These are phyloP conservation scores for Parasteatoda lunata DNA, from an alignment of 2,888 invertebrate genomes.

Conservation along the genomic window DNA sequence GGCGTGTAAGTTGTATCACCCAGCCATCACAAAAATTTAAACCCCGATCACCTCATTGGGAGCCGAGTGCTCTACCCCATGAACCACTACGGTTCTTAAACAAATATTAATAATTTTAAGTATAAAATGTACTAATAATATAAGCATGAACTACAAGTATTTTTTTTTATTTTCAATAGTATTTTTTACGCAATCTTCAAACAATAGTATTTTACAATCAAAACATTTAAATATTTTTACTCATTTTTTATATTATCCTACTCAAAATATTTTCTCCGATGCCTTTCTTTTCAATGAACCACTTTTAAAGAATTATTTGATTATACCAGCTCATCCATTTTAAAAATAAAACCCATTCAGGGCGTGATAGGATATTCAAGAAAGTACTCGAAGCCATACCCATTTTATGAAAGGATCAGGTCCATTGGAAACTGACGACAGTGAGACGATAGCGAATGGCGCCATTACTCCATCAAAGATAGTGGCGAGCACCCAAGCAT, in stretches of 20 bases:
- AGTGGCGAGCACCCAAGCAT: conserved; percentile 39
- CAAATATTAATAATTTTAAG: no score
- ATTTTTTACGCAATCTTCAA: neutral
- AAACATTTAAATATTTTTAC: neutral
- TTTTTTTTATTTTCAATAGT: no score
- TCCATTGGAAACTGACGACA: neutral
- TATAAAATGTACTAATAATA: no score
- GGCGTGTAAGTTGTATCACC: no score
- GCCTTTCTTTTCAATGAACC: neutral
- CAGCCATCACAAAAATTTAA: no score
- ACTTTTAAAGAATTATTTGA: neutral
- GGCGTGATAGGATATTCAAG: neutral
- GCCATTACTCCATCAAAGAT: conserved; percentile 18
- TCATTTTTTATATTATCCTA: neutral
- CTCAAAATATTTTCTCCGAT: neutral
- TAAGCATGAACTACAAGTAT: no score
- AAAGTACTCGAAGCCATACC: neutral
- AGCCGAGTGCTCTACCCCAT: no score
- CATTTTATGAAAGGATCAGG: neutral
- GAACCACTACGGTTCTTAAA: no score
- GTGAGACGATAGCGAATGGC: conserved; percentile 20
- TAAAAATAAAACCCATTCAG: no score
- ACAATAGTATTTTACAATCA: neutral
- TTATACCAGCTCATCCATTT: neutral
- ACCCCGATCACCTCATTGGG: no score